These are phyloP conservation scores for Echinops telfairi DNA, from an alignment of 2,113 vertebrate genomes.

Conservation along the genomic window DNA sequence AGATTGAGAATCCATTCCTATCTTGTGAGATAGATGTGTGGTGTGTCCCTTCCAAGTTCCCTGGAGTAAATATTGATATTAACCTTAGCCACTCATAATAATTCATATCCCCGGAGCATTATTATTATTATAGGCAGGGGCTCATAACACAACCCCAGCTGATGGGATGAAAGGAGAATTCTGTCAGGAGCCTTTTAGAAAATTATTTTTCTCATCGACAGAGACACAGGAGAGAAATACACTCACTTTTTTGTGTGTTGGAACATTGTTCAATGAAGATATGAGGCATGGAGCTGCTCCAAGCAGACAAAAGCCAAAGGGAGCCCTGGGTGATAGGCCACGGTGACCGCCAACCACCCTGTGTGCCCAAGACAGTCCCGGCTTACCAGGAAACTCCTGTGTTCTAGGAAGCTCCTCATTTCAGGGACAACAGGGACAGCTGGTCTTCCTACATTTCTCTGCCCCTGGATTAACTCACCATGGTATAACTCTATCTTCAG, in stretches of 20 bases:
- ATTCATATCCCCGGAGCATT: neutral
- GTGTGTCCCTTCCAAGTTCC: neutral
- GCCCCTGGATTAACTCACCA: neutral
- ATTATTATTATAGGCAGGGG: neutral
- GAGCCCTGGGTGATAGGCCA: neutral
- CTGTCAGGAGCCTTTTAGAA: neutral
- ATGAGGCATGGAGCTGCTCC: neutral
- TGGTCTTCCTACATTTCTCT: neutral
- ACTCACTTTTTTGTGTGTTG: neutral
- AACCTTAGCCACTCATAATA: neutral
- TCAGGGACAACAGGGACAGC: neutral
- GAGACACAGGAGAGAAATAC: neutral
- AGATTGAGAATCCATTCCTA: neutral
- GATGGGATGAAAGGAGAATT: neutral
- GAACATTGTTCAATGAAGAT: neutral
- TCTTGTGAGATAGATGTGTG: neutral
- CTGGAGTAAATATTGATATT: neutral
- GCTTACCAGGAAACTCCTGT: neutral
- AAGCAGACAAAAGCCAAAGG: neutral
- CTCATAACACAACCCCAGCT: neutral
- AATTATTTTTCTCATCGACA: neutral
- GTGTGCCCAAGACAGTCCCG: neutral
- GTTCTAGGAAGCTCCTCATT: neutral
- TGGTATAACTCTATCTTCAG: neutral
- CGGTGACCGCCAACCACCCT: neutral